These are phyloP conservation scores for Macaria liturata DNA, from an alignment of 2,888 invertebrate species.

Conservation along the genomic window DNA sequence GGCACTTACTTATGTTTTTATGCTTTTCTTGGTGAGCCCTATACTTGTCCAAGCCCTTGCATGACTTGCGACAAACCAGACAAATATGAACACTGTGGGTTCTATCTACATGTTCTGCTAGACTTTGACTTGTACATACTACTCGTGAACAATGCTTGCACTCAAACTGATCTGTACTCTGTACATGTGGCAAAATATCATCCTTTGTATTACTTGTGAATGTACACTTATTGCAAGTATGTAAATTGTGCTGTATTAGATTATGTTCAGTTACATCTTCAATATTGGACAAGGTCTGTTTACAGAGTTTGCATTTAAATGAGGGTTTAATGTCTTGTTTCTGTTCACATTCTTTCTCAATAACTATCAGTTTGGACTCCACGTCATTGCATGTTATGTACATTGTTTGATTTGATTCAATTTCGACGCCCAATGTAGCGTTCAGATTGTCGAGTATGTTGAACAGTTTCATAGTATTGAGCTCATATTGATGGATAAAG, in stretches of 20 bases:
- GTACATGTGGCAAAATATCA: slow-evolving; percentile 46
- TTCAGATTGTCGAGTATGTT: slow-evolving; percentile 53
- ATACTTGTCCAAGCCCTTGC: slow-evolving; percentile 55
- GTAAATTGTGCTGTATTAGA: slow-evolving; percentile 43
- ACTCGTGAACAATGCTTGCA: slow-evolving; percentile 54
- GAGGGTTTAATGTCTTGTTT: slow-evolving; percentile 17
- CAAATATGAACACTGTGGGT: slow-evolving; percentile 56
- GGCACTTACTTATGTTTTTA: slow-evolving; percentile 56
- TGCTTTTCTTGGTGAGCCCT: slow-evolving; percentile 65
- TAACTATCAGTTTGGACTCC: slow-evolving; percentile 50
- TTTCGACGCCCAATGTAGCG: slow-evolving; percentile 43
- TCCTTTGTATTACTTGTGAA: slow-evolving; percentile 42
- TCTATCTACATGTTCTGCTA: slow-evolving; percentile 53
- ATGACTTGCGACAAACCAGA: slow-evolving; percentile 67
- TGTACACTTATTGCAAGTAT: slow-evolving; percentile 58
- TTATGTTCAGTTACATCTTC: slow-evolving; percentile 54
- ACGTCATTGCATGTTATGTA: slow-evolving; percentile 54
- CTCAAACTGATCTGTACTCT: slow-evolving; percentile 43
- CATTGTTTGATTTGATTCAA: slow-evolving; percentile 48
- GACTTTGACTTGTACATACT: slow-evolving; percentile 49
- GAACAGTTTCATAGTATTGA: slow-evolving; percentile 50
- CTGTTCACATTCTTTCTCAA: slow-evolving; percentile 34
- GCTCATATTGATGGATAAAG: slow-evolving; percentile 54
- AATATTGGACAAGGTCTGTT: slow-evolving; percentile 41
- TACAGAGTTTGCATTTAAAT: slow-evolving; percentile 51